Evolutionary conservation across 2,888 invertebrate species (phyloP).

Genomic region (Amphipoea oculea): DNA sequence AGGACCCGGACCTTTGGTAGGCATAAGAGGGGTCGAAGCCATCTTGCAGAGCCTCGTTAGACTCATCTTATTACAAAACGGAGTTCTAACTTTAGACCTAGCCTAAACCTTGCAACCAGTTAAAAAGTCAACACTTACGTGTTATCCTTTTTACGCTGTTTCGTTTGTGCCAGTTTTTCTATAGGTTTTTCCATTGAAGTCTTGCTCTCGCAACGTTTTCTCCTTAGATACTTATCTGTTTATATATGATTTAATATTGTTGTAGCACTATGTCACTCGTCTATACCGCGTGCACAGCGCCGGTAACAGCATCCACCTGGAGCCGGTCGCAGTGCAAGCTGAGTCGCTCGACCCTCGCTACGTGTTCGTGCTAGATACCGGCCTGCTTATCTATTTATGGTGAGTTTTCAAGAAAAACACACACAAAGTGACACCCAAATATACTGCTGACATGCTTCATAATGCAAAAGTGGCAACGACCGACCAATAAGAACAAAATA

Average conservation of each 20-base stretch:
- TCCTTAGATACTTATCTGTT: background rate
- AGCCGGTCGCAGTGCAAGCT: slow-evolving; percentile 94
- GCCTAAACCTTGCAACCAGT: too few species aligned
- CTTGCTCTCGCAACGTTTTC: background rate
- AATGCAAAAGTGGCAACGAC: background rate
- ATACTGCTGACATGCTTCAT: background rate
- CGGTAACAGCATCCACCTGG: slow-evolving; percentile 96
- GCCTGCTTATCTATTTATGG: slow-evolving; percentile 97
- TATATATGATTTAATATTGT: background rate
- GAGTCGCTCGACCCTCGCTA: slow-evolving; percentile 96
- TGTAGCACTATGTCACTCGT: slow-evolving; percentile 94
- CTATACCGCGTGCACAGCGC: slow-evolving; percentile 97
- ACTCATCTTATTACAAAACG: background rate
- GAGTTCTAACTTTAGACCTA: too few species aligned
- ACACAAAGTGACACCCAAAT: background rate
- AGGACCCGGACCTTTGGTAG: background rate
- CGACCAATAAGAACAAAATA: background rate
- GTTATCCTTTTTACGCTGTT: too few species aligned
- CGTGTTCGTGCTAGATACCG: slow-evolving; percentile 97
- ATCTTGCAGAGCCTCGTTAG: background rate
- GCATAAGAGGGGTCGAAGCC: background rate
- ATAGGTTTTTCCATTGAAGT: background rate
- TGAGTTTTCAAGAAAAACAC: slow-evolving; percentile 62
- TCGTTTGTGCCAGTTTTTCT: background rate
- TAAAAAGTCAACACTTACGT: too few species aligned